phyloP scores from a whole-genome alignment of 2,113 vertebrate species.

The Leptocoma aspasia region DNA sequence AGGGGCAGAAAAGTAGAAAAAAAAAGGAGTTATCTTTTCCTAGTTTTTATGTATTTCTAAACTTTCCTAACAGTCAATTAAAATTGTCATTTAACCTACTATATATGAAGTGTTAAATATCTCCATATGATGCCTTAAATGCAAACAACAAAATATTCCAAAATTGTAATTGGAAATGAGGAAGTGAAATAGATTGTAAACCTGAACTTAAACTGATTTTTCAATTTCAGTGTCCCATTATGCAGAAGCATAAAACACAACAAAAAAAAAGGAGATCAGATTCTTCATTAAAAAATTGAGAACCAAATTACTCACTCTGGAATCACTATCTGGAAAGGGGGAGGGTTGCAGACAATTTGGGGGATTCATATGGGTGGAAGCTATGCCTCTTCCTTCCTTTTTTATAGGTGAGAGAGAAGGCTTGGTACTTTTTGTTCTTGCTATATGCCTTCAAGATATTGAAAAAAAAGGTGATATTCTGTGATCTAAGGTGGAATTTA shows the following conservation, averaged over 20 bases:
- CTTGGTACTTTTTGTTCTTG: not conserved
- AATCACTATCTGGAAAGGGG: not conserved
- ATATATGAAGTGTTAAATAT: not conserved
- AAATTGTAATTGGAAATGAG: slow-evolving; percentile 13
- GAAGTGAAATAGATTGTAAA: slow-evolving; percentile 44
- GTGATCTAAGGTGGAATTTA: not conserved
- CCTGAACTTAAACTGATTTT: slow-evolving; percentile 15
- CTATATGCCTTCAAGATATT: not conserved
- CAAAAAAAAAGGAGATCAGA: not conserved
- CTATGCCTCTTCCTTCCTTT: not conserved
- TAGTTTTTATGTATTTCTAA: not conserved
- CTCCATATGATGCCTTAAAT: not conserved
- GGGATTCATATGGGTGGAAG: not conserved
- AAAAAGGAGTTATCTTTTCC: fast-evolving
- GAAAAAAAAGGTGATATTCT: not conserved
- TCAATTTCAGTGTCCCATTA: slow-evolving; percentile 28
- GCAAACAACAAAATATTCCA: slow-evolving; percentile 31
- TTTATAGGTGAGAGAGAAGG: not conserved
- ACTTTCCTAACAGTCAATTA: not conserved
- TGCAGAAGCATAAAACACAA: not conserved
- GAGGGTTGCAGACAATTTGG: not conserved
- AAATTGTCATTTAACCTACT: not conserved
- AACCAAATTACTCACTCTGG: not conserved
- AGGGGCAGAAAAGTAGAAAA: not conserved
- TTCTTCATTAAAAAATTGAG: slow-evolving; percentile 26